A percentile compares a stretch with the other conserved stretches of the same genome.
phyloP scores from a whole-genome alignment of 2,797 vertebrate species.

The Artibeus jamaicensis region DNA sequence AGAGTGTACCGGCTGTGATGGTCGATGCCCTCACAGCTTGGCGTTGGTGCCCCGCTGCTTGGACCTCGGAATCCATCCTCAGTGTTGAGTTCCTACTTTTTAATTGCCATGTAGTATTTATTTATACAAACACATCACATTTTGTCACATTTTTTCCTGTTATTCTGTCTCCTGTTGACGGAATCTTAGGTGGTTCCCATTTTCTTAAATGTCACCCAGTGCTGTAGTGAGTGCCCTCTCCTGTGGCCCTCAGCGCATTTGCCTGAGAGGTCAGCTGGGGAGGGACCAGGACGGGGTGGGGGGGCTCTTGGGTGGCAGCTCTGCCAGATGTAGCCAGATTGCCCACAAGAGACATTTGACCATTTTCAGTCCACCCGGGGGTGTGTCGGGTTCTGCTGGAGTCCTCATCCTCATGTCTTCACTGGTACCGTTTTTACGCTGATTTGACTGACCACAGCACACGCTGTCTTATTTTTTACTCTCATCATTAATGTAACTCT shows the following conservation, averaged over 20 bases:
- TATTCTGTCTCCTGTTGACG: neutral
- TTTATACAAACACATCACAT: neutral
- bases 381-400: neutral
- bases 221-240: neutral
- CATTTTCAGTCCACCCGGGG: neutral
- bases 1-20: fast-evolving
- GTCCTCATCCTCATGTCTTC: neutral
- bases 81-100: neutral
- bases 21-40: neutral
- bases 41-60: neutral
- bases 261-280: neutral
- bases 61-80: neutral
- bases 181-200: neutral
- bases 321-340: neutral
- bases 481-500: neutral
- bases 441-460: neutral
- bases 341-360: neutral
- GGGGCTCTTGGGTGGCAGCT: neutral
- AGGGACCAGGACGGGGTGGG: neutral
- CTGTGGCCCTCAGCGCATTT: neutral
- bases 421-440: neutral
- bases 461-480: neutral
- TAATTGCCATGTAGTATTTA: neutral
- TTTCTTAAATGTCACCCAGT: neutral
- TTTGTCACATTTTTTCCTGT: neutral